Conservation (phyloP, 1,140 invertebrate species). For the Colletes latitarsis region DNA sequence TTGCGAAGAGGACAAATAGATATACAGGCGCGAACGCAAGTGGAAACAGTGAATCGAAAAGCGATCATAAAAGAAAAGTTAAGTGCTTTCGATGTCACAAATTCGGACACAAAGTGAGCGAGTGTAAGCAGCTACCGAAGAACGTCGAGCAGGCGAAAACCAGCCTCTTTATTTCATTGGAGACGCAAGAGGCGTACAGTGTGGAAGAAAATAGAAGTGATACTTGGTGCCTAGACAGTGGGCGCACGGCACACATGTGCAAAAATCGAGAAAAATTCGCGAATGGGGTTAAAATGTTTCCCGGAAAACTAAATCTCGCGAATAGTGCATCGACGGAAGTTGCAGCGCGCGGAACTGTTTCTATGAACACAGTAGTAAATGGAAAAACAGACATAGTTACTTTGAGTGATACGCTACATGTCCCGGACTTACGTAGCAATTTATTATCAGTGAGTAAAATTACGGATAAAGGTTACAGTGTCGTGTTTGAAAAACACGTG, state of each 20-base stretch:
- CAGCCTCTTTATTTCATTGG: background rate
- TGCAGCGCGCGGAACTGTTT: background rate
- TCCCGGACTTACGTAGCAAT: conserved; percentile 28
- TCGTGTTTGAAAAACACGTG: background rate
- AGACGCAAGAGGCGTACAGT: background rate
- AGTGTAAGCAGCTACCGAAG: background rate
- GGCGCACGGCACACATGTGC: conserved; percentile 2
- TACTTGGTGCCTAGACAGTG: conserved; percentile 8
- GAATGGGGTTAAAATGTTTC: background rate
- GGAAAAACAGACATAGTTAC: background rate
- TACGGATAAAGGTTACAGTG: background rate
- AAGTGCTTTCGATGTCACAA: conserved; percentile 20
- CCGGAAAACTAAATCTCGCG: background rate
- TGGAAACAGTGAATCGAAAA: background rate
- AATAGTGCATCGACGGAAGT: conserved; percentile 2
- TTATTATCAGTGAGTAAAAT: conserved; percentile 15
- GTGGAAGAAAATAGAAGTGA: background rate
- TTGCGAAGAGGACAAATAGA: background rate
- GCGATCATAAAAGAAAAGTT: background rate
- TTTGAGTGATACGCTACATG: no score
- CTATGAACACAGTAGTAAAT: background rate
- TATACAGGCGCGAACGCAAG: background rate
- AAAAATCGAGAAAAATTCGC: conserved; percentile 1
- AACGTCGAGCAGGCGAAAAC: background rate
- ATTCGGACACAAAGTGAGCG: background rate